Evolutionary conservation across 2,888 invertebrate genomes (phyloP), one percentile per base, ranked within the genome.

Genomic region (Xestia c-nigrum): DNA sequence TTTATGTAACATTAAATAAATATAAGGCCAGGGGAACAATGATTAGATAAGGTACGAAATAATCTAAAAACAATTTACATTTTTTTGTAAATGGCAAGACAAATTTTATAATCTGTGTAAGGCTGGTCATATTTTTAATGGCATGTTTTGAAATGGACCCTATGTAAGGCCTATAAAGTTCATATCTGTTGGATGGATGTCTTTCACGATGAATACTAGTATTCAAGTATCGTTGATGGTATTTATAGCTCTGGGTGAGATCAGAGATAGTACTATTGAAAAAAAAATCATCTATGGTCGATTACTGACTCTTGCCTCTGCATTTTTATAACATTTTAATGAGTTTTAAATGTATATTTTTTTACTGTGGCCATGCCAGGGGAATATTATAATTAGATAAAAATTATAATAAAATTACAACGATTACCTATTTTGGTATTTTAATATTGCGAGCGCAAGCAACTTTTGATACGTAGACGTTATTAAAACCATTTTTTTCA

Each of bases 11-110:
- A 80, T 83, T 74, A 76, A 80, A 72, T 80, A 77, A 90, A 77
- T 78, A 57, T 83, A 85, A 92, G 91, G 91, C 91, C 89, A 90
- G 87, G 95, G 95, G 94, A 94, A 92, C 94, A 94, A 94, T 89
- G 86, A 86, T 84, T 87, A 86, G 74, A 76, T 86, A 82, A 74
- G 66, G 43, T 63, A 77, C 65, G 78, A 57, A 78, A 80, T 79
- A 69, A 77, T 82, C 63, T 81, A 83, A 86, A 83, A 76, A 64
- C 72, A 82, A 85, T 81, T 80, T 84, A 77, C 12, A 31, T 55
- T 14, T 70, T 78, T 71, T 81, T 82, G 43, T 69, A 65, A 74
- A 80, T 73, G 74, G 70, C 75, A 78, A 75, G 57, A 70, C 46
- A 67, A 21, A 72, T 72, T 79, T 68, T 78, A 43, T 64, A 64